Conservation (phyloP, 2,888 invertebrate genomes). For the Latrodectus hesperus region DNA sequence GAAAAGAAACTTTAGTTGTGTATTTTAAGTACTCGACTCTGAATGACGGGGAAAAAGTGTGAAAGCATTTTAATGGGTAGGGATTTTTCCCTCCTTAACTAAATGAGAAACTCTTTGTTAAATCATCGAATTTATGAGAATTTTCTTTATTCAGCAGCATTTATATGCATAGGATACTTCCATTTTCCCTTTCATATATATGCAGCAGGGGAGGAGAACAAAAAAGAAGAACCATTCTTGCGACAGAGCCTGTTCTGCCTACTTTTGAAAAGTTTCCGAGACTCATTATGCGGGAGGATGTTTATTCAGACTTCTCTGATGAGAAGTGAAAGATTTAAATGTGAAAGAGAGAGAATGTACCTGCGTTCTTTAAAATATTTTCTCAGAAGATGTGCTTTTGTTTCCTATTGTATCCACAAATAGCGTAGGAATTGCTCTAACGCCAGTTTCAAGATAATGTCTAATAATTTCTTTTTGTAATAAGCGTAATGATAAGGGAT, state of each 20-base stretch:
- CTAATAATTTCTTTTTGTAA: too few relatives aligned
- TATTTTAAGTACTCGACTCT: too few relatives aligned
- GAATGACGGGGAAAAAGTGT: neutral
- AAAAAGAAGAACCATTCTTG: neutral
- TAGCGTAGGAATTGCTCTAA: too few relatives aligned
- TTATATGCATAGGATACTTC: neutral
- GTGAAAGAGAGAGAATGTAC: neutral
- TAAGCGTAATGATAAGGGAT: too few relatives aligned
- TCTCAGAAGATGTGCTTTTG: too few relatives aligned
- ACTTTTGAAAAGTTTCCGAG: neutral
- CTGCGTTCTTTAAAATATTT: too few relatives aligned
- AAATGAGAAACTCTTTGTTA: neutral
- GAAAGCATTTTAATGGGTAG: neutral
- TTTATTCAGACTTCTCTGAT: neutral
- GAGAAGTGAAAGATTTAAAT: slow-evolving; percentile 5
- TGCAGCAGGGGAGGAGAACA: neutral
- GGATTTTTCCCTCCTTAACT: neutral
- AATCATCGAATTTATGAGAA: neutral
- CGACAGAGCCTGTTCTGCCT: neutral
- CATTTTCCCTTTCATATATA: neutral
- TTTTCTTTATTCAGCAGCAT: neutral
- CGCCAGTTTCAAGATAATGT: too few relatives aligned
- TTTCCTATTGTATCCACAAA: too few relatives aligned
- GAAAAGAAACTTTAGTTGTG: too few relatives aligned
- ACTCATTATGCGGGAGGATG: neutral